Percentiles rank a stretch among this genome's conserved stretches.
Conservation (phyloP, 2,113 vertebrate species). For the Colaptes auratus region DNA sequence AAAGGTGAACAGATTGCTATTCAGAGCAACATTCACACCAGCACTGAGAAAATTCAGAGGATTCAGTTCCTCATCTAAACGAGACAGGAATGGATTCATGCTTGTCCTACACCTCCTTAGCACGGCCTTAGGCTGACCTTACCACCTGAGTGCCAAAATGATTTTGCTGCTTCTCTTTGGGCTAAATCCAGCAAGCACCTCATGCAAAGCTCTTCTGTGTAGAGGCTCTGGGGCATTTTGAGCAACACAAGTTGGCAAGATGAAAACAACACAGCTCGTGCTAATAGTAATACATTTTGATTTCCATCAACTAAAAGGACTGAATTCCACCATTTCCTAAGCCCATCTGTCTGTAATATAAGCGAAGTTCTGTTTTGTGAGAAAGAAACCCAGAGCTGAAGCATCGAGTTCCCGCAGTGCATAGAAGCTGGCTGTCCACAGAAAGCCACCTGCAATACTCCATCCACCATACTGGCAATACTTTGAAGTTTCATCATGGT, state of each 20-base stretch:
- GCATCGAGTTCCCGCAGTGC: background rate
- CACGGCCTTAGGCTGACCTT: fast-evolving
- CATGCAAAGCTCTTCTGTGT: background rate
- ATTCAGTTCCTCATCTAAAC: background rate
- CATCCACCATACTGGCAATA: background rate
- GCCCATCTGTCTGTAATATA: background rate
- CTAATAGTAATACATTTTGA: background rate
- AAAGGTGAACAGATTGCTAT: background rate
- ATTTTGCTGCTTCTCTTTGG: background rate
- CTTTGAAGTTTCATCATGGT: fast-evolving
- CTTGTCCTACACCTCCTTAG: background rate
- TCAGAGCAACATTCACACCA: background rate
- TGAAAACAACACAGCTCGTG: fast-evolving
- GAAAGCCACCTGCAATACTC: background rate
- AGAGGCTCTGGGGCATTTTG: fast-evolving
- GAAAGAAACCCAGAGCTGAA: background rate
- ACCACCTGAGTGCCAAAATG: background rate
- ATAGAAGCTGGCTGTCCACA: background rate
- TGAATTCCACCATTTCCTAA: background rate
- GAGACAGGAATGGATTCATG: background rate
- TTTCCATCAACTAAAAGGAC: background rate
- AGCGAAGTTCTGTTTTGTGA: background rate
- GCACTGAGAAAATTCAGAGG: background rate
- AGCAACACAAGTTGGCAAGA: background rate
- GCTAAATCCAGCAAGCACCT: background rate